Evolutionary conservation across 2,888 invertebrate genomes (phyloP).

Genomic region (Sminthurides aquaticus): DNA sequence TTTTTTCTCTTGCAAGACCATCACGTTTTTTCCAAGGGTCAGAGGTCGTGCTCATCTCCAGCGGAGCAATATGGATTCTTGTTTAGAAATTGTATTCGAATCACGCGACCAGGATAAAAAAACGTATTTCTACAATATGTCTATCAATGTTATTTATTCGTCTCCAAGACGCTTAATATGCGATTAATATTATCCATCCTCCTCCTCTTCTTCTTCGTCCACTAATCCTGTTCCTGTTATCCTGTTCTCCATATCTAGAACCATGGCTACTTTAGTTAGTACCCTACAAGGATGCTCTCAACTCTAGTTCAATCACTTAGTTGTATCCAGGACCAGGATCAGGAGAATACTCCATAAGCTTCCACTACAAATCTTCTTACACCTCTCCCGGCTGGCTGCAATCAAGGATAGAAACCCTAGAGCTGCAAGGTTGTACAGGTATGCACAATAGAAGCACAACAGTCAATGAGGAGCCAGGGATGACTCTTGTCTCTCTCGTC

Average conservation of each 20-base stretch:
- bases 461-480: too few species aligned
- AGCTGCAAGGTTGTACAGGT: too few species aligned
- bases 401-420: too few species aligned
- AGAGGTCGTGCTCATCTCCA: slow-evolving; percentile 43
- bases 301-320: too few species aligned
- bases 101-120: slow-evolving; percentile 41
- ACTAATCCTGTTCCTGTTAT: not conserved
- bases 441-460: too few species aligned
- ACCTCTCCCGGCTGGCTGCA: too few species aligned
- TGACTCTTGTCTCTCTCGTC: too few species aligned
- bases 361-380: too few species aligned
- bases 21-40: slow-evolving; percentile 41
- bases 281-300: too few species aligned
- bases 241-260: not conserved
- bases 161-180: slow-evolving; percentile 30
- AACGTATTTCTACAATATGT: slow-evolving; percentile 37
- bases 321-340: too few species aligned
- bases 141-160: slow-evolving; percentile 42
- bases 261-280: too few species aligned
- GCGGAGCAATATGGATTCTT: slow-evolving; percentile 41
- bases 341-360: too few species aligned
- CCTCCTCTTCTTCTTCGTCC: slow-evolving; percentile 4
- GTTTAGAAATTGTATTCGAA: slow-evolving; percentile 41
- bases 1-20: slow-evolving; percentile 26
- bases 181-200: slow-evolving; percentile 35